Conservation (phyloP, 2,797 vertebrate genomes). For the Sitta carolinensis region DNA sequence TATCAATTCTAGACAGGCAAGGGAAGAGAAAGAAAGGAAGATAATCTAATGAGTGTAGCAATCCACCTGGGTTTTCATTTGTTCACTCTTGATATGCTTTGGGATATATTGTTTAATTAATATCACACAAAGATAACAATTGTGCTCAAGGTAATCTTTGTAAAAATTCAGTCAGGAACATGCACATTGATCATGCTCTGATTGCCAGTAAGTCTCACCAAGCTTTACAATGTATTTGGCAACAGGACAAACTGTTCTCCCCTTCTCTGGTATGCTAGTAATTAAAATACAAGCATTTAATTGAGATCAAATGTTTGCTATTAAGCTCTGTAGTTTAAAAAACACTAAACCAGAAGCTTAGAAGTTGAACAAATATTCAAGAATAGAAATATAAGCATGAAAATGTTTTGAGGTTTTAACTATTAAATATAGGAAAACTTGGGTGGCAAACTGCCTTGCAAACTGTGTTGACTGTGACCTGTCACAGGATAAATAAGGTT, state of each 20-base stretch:
- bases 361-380: neutral
- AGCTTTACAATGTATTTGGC: neutral
- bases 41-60: neutral
- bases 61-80: neutral
- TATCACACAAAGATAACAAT: neutral
- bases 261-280: neutral
- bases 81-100: neutral
- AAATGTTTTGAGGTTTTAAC: neutral
- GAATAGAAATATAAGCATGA: neutral
- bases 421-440: neutral
- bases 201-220: neutral
- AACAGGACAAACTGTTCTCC: neutral
- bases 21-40: neutral
- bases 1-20: neutral
- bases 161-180: constrained; percentile 1
- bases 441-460: neutral
- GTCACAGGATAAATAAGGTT: neutral
- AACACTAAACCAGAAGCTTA: neutral
- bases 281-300: neutral
- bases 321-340: neutral
- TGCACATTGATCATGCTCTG: neutral
- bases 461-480: neutral
- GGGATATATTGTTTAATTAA: constrained; percentile 4
- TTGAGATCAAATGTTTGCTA: neutral
- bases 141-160: neutral